Evolutionary conservation across 2,113 vertebrate species (phyloP).

Genomic region (Siniperca chuatsi): DNA sequence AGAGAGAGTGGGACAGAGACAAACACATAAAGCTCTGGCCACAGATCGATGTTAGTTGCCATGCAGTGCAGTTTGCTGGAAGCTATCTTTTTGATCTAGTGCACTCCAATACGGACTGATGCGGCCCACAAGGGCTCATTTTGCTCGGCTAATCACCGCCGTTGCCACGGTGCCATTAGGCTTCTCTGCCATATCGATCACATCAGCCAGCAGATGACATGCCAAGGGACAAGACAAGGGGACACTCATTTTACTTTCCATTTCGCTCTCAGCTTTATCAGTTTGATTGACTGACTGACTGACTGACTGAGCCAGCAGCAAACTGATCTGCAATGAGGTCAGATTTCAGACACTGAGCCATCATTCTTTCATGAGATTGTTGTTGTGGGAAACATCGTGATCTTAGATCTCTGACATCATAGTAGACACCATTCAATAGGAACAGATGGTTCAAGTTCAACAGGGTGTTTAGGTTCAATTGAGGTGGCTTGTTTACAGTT

Average conservation of each 20-base stretch:
- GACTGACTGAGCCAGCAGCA: slow-evolving; percentile 25
- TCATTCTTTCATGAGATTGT: slow-evolving; percentile 32
- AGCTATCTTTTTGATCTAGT: slow-evolving; percentile 67
- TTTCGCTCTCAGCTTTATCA: slow-evolving; percentile 55
- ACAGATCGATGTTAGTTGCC: slow-evolving; percentile 60
- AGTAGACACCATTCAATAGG: slow-evolving; percentile 14
- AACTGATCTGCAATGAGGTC: slow-evolving; percentile 56
- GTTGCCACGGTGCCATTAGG: slow-evolving; percentile 54
- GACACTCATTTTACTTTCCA: slow-evolving; percentile 55
- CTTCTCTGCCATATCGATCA: slow-evolving; percentile 66
- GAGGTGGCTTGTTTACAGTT: slow-evolving; percentile 14
- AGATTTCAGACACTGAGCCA: slow-evolving; percentile 36
- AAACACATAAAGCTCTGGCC: slow-evolving; percentile 30
- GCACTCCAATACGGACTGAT: slow-evolving; percentile 50
- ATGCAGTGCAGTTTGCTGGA: slow-evolving; percentile 59
- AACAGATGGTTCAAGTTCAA: slow-evolving; percentile 24
- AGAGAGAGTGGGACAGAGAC: slow-evolving; percentile 3
- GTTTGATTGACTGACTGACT: slow-evolving; percentile 46
- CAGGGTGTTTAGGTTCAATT: slow-evolving; percentile 34
- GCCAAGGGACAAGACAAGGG: slow-evolving; percentile 50
- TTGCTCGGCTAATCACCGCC: slow-evolving; percentile 67
- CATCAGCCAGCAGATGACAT: slow-evolving; percentile 49
- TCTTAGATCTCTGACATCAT: slow-evolving; percentile 20
- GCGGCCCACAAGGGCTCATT: slow-evolving; percentile 63
- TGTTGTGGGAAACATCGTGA: slow-evolving; percentile 21